phyloP scores from a whole-genome alignment of 2,888 invertebrate species.

The Isoperla grammatica region DNA sequence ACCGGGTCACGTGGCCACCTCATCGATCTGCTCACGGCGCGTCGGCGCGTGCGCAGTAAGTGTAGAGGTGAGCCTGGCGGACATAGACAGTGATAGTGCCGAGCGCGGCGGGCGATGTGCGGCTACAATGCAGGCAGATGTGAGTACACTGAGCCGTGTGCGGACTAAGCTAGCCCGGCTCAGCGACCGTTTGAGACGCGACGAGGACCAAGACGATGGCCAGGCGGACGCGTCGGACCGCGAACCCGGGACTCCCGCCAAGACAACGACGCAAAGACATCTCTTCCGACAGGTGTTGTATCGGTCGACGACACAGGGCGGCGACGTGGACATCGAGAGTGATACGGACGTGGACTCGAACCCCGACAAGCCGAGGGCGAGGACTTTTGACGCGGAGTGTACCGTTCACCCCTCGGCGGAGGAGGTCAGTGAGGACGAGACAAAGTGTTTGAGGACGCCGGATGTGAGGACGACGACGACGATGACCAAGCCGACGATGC shows the following conservation, averaged over 20 bases:
- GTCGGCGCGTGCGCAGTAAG: too few species aligned
- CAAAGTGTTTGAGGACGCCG: slow-evolving; percentile 5
- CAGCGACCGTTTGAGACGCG: slow-evolving; percentile 28
- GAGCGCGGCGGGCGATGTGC: too few species aligned
- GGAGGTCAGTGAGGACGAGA: slow-evolving; percentile 1
- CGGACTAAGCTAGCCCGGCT: slow-evolving; percentile 30
- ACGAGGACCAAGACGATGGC: slow-evolving; percentile 24
- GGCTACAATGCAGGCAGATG: not conserved
- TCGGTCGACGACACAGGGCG: slow-evolving; percentile 21
- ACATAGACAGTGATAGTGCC: too few species aligned
- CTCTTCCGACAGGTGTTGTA: slow-evolving; percentile 31
- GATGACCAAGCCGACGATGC: slow-evolving; percentile 8
- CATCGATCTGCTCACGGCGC: too few species aligned
- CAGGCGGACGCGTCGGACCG: not conserved
- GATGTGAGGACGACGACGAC: slow-evolving; percentile 3
- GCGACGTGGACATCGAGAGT: slow-evolving; percentile 33
- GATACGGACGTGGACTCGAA: slow-evolving; percentile 32
- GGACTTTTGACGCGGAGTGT: slow-evolving; percentile 12
- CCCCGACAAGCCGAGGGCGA: slow-evolving; percentile 15
- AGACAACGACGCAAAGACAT: slow-evolving; percentile 24
- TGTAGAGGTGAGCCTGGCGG: too few species aligned
- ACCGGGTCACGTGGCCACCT: too few species aligned
- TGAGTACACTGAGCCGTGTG: slow-evolving; percentile 30
- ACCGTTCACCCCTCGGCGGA: slow-evolving; percentile 18
- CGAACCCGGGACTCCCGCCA: slow-evolving; percentile 17